phyloP scores from a whole-genome alignment of 2,113 vertebrate genomes.

The Orcinus orca region DNA sequence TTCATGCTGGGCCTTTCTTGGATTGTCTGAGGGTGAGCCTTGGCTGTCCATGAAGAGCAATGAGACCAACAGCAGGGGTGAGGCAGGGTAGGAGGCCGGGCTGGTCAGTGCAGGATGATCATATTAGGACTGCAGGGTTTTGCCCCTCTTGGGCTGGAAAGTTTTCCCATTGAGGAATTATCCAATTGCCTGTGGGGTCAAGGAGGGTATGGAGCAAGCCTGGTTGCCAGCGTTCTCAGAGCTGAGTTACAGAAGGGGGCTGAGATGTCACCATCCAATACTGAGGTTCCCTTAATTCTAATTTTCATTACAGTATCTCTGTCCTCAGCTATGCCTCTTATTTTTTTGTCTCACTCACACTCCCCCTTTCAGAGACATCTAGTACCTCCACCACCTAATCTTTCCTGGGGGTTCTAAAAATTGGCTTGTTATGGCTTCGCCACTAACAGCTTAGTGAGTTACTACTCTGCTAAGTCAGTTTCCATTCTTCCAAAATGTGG shows the following conservation, averaged over 20 bases:
- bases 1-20: neutral
- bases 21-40: neutral
- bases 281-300: neutral
- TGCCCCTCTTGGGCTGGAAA: neutral
- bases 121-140: neutral
- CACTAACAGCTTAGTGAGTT: neutral
- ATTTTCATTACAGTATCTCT: neutral
- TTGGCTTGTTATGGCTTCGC: neutral
- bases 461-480: neutral
- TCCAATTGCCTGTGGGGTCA: neutral
- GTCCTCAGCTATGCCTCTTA: neutral
- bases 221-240: neutral
- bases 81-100: no score
- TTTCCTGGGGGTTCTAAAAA: neutral
- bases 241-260: neutral
- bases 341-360: neutral
- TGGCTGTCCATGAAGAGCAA: neutral
- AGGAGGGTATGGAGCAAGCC: neutral
- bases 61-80: neutral
- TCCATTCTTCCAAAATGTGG: neutral
- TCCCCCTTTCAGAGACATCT: neutral
- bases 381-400: neutral
- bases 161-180: neutral
- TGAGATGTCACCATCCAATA: neutral
- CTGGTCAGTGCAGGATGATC: neutral